Base-by-base conservation (phyloP, 2,888 invertebrate genomes). In the Melieria crassipennis region DNA sequence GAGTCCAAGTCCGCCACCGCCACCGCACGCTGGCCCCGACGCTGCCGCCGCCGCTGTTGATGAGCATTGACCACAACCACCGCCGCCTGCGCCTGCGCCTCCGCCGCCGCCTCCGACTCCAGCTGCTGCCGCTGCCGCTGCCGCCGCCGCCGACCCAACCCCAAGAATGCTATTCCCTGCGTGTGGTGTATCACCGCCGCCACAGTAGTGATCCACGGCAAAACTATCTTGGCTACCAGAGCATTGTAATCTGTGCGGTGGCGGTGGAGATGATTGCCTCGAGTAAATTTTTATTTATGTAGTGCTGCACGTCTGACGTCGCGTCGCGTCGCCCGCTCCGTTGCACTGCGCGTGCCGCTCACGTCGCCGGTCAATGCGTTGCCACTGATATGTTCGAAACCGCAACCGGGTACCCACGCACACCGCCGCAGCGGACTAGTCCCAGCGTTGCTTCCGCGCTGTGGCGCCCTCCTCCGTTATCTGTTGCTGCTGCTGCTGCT, bases 211-310 rank as follows among this genome's bases (percentile, higher is more conserved):
- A 82, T 87, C 87, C 83, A 86, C 87, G 83, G 85, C 85, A 87
- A 86, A 87, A 85, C 87, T 87, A 81, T 87, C 87, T 85, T 87
- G 87, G 86, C 87, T 87, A 87, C 87, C 87, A 87, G 87, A 87
- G 83, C 87, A 87, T 87, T 87, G 87, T 81, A 87, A 81, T 81
- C 86, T 85, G 82, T 85, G 85, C 81, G 85, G 86, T 82, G 85
- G 84, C 84, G 86, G 87, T 83, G 87, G 87, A 82, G 87, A 85
- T 81, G 87, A 84, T 84, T 87, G 87, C 80, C 87, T 83, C 79
- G 87, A 87, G 78, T 87, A 87, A 87, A 87, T 87, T 80, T 86
- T 83, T 86, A 81, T 79, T 76, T 77, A 80, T 77, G 79, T 79
- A 47, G 58, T 52, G 9, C 42, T 52, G 30, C 30, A 30, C 30